Evolutionary conservation across 2,888 invertebrate genomes (phyloP), one percentile per base, ranked within the genome.

Genomic region (Odontomyia ornata): DNA sequence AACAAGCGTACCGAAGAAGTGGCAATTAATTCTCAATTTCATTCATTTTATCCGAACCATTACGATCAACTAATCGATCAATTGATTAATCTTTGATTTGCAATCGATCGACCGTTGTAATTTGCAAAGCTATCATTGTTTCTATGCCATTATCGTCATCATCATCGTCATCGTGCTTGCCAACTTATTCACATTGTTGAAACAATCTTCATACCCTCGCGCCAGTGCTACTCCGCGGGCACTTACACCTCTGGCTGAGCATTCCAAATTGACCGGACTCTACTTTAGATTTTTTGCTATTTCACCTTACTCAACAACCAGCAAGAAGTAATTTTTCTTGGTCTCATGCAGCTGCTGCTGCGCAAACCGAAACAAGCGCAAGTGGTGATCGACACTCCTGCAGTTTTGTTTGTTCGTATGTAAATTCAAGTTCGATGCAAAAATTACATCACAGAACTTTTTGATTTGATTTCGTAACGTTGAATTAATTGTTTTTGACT

Each of bases 101-200:
- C 60, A 60, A 60, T 15, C 25, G 60, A 60, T 60, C 60, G 18
- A 13, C 23, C 60, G 25, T 60, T 60, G 18, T 23, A 25, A 60
- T 60, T 25, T 60, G 25, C 60, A 60, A 60, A 36, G 7, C 60
- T 9, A 60, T 60, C 60, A 60, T 52, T 52, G 52, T 13, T n/a
- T 52, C 52, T 13, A 52, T 52, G 18, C 25, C 60, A 60, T 4
- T 60, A 18, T 52, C 18, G 5, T 15, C 52, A 52, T 15, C 60
- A 60, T 4, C 23, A 18, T 52, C 18, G 5, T 15, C 52, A 52
- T 15, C 15, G 18, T 13, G 52, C 52, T 52, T 15, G 0, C 52
- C 52, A 52, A 15, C 4, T 60, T 60, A 23, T 15, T 60, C 4
- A 60, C 52, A 52, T 52, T 52, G 18, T 52, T 52, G 52, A 18